Evolutionary conservation across 2,888 invertebrate genomes (phyloP).

Genomic region (Dyspetes luteomarginatus): DNA sequence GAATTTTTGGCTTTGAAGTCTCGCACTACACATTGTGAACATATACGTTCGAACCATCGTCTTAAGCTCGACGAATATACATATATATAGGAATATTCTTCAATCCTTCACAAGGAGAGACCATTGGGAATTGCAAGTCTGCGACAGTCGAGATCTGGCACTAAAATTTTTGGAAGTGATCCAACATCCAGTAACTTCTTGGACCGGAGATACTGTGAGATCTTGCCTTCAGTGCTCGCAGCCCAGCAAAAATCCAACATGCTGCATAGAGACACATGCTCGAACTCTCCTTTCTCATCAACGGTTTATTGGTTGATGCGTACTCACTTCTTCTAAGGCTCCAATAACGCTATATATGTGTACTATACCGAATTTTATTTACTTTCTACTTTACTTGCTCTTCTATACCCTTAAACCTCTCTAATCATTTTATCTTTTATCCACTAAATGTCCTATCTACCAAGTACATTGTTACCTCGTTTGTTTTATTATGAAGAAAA

Average conservation of each 20-base stretch:
- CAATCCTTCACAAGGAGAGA: slow-evolving; percentile 27
- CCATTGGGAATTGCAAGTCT: slow-evolving; percentile 42
- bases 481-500: too few relatives aligned
- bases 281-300: slow-evolving; percentile 72
- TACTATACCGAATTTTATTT: slow-evolving; percentile 41
- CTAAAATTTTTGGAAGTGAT: slow-evolving; percentile 69
- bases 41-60: too few relatives aligned
- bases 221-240: slow-evolving; percentile 40
- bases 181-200: slow-evolving; percentile 63
- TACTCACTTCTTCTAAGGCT: too few relatives aligned
- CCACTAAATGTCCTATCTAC: too few relatives aligned
- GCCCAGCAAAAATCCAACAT: slow-evolving; percentile 41
- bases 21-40: too few relatives aligned
- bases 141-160: slow-evolving; percentile 44
- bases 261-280: slow-evolving; percentile 17
- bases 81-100: not conserved
- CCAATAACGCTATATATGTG: too few relatives aligned
- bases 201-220: slow-evolving; percentile 35
- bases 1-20: too few relatives aligned
- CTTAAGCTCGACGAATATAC: too few relatives aligned
- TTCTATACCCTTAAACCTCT: too few relatives aligned
- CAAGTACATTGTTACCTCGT: too few relatives aligned
- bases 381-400: not conserved
- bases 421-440: too few relatives aligned
- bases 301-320: slow-evolving; percentile 71